These are phyloP conservation scores for Lycorma delicatula DNA, from an alignment of 1,140 invertebrate species.

Conservation along the genomic window DNA sequence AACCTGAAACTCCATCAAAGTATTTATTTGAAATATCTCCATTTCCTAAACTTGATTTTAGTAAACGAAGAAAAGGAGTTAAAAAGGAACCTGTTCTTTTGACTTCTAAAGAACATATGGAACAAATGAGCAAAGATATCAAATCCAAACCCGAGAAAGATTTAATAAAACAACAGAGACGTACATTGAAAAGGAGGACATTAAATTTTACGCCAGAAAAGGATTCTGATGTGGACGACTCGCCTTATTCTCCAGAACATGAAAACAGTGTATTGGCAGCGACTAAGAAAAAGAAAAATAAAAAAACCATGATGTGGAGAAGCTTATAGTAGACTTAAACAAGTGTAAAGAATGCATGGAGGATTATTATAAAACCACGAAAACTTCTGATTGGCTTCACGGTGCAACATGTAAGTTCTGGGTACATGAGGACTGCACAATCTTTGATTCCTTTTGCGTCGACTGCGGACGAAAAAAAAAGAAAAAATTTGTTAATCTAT, in stretches of 20 bases:
- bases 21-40: no score
- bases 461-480: constrained; percentile 15
- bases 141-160: no score
- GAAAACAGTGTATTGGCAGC: neutral
- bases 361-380: constrained; percentile 8
- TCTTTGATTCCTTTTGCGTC: constrained; percentile 9
- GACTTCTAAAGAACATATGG: no score
- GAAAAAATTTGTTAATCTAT: no score
- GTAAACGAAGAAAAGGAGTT: no score
- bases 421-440: constrained; percentile 16
- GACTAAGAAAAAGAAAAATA: neutral
- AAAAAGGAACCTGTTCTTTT: no score
- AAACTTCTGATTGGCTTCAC: constrained; percentile 15
- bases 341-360: constrained; percentile 10
- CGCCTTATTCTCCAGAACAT: neutral
- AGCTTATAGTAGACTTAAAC: no score
- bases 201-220: neutral
- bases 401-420: constrained; percentile 12
- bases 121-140: no score
- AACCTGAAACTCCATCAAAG: no score
- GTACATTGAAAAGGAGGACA: neutral
- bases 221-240: neutral
- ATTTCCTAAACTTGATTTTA: no score
- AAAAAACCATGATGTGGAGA: no score
- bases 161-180: neutral